A percentile compares a stretch with the other conserved stretches of the same genome.
These are phyloP conservation scores for Tridacna gigas DNA, from an alignment of 2,888 invertebrate genomes.

Conservation along the genomic window DNA sequence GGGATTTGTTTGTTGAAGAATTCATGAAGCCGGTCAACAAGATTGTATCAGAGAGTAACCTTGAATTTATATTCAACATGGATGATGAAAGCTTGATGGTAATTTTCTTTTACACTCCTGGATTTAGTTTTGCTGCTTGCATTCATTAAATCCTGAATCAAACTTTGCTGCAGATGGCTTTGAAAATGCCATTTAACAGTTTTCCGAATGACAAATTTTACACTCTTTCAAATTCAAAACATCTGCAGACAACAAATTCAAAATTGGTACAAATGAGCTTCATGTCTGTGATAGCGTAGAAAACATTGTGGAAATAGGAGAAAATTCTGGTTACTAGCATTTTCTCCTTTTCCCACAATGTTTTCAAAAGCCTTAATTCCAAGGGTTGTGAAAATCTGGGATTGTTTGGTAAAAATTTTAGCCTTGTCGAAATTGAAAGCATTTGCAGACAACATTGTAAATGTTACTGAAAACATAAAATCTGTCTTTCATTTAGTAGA, in stretches of 20 bases:
- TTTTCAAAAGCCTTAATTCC: background rate
- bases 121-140: too few relatives aligned
- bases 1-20: conserved; percentile 84
- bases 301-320: background rate
- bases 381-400: background rate
- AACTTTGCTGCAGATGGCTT: too few relatives aligned
- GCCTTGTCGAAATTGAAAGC: background rate
- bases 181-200: too few relatives aligned
- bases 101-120: conserved; percentile 41
- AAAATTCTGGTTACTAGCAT: background rate
- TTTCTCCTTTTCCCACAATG: background rate
- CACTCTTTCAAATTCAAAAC: too few relatives aligned
- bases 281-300: too few relatives aligned
- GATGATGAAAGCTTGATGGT: conserved; percentile 81
- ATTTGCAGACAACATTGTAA: background rate
- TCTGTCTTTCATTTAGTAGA: background rate
- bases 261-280: too few relatives aligned
- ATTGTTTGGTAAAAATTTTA: background rate
- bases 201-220: too few relatives aligned
- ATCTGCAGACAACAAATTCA: too few relatives aligned
- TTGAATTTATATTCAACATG: conserved; percentile 83
- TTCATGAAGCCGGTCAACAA: conserved; percentile 80
- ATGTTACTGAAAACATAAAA: background rate
- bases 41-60: conserved; percentile 81
- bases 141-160: too few relatives aligned